A percentile compares a stretch with the other conserved stretches of the same genome.
phyloP scores from a whole-genome alignment of 2,888 invertebrate genomes.

The Molanna angustata region DNA sequence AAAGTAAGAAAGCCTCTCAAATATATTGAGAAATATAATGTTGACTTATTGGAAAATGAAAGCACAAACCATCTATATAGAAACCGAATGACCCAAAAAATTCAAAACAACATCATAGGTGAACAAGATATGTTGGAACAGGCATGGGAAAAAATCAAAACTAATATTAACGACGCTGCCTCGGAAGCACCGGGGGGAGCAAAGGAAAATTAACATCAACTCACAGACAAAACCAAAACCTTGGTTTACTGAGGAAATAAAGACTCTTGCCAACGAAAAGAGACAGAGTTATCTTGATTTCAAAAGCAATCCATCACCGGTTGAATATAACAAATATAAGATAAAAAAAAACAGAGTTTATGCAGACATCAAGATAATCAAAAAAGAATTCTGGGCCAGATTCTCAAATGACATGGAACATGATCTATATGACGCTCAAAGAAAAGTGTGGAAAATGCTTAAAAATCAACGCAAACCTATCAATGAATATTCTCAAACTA shows the following conservation, averaged over 20 bases:
- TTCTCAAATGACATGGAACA: too few species aligned
- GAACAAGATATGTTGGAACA: conserved; percentile 3
- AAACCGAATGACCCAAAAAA: conserved; percentile 3
- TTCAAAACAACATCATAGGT: conserved; percentile 16
- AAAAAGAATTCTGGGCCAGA: too few species aligned
- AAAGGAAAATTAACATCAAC: conserved; percentile 8
- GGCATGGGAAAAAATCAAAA: conserved; percentile 2
- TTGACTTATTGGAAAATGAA: conserved; percentile 19
- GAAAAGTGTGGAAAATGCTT: too few species aligned
- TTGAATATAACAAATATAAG: too few species aligned
- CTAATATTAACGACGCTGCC: background rate
- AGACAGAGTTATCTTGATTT: conserved; percentile 2
- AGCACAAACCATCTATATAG: too few species aligned
- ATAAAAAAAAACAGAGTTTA: too few species aligned
- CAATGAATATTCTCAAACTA: too few species aligned
- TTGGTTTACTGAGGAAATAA: conserved; percentile 20
- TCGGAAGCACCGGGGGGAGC: conserved; percentile 4
- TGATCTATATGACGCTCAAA: too few species aligned
- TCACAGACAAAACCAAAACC: conserved; percentile 11
- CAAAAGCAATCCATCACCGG: too few species aligned
- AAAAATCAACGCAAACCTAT: too few species aligned
- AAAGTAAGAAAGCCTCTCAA: conserved; percentile 4
- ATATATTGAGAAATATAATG: conserved; percentile 7
- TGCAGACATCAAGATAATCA: too few species aligned
- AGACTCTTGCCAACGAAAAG: conserved; percentile 4